Conservation (phyloP, 2,888 invertebrate species). For the Bugula neritina region DNA sequence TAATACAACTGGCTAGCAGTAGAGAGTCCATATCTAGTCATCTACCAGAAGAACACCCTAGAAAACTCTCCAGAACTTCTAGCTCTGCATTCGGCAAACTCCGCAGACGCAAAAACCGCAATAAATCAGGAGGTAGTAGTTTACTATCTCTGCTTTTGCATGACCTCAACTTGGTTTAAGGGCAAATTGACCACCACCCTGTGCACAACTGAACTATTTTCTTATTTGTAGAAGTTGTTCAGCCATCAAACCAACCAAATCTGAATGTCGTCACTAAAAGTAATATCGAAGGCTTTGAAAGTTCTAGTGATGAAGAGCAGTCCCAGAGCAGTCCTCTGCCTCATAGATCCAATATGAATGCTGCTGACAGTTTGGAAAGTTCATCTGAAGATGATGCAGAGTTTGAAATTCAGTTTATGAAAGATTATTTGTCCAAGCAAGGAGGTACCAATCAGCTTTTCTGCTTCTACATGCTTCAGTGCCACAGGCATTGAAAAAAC, state of each 20-base stretch:
- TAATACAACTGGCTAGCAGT: background rate
- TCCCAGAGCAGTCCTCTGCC: background rate
- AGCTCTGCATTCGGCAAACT: background rate
- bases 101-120: background rate
- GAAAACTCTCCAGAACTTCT: background rate
- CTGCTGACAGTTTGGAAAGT: background rate
- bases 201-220: no score
- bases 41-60: background rate
- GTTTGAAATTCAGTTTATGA: slow-evolving; percentile 4
- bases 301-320: background rate
- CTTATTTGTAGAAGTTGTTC: no score
- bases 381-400: slow-evolving; percentile 4
- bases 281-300: background rate
- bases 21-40: background rate
- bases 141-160: no score
- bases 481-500: no score
- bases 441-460: no score
- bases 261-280: background rate
- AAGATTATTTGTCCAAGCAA: slow-evolving; percentile 2
- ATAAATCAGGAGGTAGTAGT: background rate
- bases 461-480: no score
- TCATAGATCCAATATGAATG: background rate
- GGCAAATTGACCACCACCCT: no score
- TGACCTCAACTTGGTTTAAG: no score
- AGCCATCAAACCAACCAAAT: background rate